Conservation (phyloP, 2,888 invertebrate genomes). For the Scaptomyza reducta region DNA sequence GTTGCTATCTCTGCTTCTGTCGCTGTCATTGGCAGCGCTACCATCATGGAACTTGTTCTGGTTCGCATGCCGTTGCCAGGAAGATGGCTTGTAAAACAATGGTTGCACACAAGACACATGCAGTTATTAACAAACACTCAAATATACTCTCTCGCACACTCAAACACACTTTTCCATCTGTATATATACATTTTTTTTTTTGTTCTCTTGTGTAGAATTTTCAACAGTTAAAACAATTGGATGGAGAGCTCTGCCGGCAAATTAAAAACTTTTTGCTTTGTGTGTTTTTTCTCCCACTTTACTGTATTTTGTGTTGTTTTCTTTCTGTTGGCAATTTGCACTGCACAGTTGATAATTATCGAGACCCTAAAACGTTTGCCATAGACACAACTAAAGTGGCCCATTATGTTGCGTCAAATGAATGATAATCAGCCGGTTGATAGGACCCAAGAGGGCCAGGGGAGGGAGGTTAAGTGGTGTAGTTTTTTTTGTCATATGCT, state of each 20-base stretch:
- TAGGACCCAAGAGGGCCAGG: background rate
- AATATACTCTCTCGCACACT: constrained; percentile 14
- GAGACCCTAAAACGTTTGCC: constrained; percentile 35
- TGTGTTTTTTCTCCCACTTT: constrained; percentile 2
- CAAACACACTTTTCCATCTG: background rate
- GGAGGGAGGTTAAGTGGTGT: background rate
- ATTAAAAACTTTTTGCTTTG: constrained; percentile 34
- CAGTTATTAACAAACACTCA: constrained; percentile 59
- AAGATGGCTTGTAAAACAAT: constrained; percentile 60
- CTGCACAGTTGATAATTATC: constrained; percentile 32
- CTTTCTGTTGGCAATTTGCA: background rate
- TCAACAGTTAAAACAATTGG: constrained; percentile 43
- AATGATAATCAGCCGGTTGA: constrained; percentile 35
- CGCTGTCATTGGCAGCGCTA: constrained; percentile 49
- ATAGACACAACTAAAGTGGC: constrained; percentile 30
- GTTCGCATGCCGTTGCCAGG: constrained; percentile 23
- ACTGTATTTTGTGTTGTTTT: background rate
- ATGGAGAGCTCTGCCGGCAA: constrained; percentile 19
- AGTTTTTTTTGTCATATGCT: constrained; percentile 31
- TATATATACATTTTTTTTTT: background rate
- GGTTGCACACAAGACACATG: constrained; percentile 49
- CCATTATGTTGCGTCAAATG: constrained; percentile 30
- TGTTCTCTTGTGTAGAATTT: constrained; percentile 1
- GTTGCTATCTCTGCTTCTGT: constrained; percentile 30
- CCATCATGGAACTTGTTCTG: constrained; percentile 21